These are phyloP conservation scores for Phyllostomus hastatus DNA, from an alignment of 2,113 vertebrate species.

Conservation along the genomic window DNA sequence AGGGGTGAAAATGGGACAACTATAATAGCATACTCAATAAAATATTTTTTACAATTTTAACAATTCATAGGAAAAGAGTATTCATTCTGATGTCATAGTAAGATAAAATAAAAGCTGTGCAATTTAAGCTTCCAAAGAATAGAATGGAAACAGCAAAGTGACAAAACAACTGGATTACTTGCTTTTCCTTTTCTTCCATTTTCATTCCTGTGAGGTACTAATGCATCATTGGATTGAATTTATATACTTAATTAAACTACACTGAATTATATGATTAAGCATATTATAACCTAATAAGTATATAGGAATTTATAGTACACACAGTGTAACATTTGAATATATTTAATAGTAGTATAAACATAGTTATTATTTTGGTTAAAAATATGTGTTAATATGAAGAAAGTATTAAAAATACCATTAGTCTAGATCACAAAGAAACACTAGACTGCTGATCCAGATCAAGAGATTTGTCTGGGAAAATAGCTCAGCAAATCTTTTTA, in stretches of 20 bases:
- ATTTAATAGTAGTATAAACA: background rate
- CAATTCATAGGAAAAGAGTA: background rate
- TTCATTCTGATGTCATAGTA: background rate
- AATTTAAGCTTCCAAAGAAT: background rate
- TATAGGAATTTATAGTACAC: background rate
- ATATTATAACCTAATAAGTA: slow-evolving; percentile 13
- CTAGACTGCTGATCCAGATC: background rate
- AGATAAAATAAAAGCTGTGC: background rate
- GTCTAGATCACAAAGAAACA: background rate
- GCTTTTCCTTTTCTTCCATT: background rate
- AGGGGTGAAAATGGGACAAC: too few relatives aligned
- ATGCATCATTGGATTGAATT: background rate
- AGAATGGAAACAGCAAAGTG: background rate
- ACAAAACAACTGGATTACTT: background rate
- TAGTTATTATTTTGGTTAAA: background rate
- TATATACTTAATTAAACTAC: background rate
- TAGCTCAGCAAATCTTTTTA: background rate
- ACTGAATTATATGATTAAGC: background rate
- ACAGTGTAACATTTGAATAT: background rate
- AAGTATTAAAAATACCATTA: background rate
- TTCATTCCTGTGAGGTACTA: background rate
- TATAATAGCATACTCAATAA: too few relatives aligned
- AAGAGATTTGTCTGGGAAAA: background rate
- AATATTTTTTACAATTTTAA: background rate
- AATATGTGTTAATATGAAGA: background rate